phyloP scores from a whole-genome alignment of 1,140 invertebrate species.

The Euura saliciscinereae region DNA sequence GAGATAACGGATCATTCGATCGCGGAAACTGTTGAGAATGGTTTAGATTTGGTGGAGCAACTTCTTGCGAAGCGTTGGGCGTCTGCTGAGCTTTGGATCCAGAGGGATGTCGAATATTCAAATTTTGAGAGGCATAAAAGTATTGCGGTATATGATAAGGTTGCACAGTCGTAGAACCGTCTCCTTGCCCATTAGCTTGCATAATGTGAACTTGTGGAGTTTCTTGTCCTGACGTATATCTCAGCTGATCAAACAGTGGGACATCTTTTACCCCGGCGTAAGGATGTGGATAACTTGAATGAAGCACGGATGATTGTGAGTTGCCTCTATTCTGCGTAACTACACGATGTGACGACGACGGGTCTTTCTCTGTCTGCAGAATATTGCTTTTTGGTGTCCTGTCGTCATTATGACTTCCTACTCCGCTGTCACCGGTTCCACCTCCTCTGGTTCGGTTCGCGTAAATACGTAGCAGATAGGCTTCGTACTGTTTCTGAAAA shows the following conservation, averaged over 20 bases:
- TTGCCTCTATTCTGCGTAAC: background rate
- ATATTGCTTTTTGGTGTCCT: conserved; percentile 14
- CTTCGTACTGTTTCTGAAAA: conserved; percentile 55
- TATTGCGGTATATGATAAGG: background rate
- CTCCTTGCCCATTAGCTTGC: background rate
- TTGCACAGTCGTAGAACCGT: background rate
- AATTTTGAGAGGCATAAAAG: background rate
- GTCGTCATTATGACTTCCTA: conserved; percentile 40
- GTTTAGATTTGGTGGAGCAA: background rate
- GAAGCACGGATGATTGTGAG: background rate
- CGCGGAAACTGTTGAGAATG: background rate
- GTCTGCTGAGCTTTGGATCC: background rate
- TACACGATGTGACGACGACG: no score
- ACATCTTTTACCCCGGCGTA: background rate
- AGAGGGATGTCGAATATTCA: background rate
- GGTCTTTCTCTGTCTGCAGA: background rate
- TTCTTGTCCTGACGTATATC: background rate
- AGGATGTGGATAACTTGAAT: background rate
- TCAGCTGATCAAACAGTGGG: background rate
- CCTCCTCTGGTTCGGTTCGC: conserved; percentile 27
- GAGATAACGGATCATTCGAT: background rate
- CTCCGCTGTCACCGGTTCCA: conserved; percentile 40
- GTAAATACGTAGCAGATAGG: conserved; percentile 38
- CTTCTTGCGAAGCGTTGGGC: background rate
- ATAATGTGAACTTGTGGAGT: background rate